Conservation (phyloP, 2,113 vertebrate species). For the Quiscalus mexicanus region DNA sequence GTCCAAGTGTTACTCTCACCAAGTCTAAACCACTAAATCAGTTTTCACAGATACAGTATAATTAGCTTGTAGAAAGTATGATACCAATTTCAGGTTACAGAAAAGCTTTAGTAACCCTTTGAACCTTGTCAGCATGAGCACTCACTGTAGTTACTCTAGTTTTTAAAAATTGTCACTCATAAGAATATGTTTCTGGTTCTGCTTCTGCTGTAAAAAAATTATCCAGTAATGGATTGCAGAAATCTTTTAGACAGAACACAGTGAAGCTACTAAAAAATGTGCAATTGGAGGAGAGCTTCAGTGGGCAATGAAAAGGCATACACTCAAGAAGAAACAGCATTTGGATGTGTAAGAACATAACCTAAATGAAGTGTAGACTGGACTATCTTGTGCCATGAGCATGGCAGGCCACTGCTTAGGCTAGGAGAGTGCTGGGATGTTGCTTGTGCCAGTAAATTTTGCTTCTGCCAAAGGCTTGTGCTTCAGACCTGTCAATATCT, state of each 20-base stretch:
- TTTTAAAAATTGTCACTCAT: background rate
- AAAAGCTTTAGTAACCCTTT: background rate
- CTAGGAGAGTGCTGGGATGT: background rate
- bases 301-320: background rate
- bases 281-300: background rate
- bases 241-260: background rate
- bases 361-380: background rate
- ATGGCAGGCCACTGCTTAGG: background rate
- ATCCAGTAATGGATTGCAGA: background rate
- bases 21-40: background rate
- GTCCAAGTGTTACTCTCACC: background rate
- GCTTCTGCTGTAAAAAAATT: background rate
- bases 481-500: background rate
- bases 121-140: background rate
- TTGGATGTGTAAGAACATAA: background rate
- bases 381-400: background rate
- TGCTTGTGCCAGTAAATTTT: background rate
- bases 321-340: background rate
- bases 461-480: background rate
- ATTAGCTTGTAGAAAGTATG: constrained; percentile 25
- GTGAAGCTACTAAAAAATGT: background rate
- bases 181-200: background rate
- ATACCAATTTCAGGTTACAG: background rate
- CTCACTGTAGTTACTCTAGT: background rate
- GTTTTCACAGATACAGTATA: background rate